A percentile compares a stretch with the other conserved stretches of the same genome.
phyloP scores from a whole-genome alignment of 1,140 invertebrate genomes.

The Caenorhabditis tropicalis region DNA sequence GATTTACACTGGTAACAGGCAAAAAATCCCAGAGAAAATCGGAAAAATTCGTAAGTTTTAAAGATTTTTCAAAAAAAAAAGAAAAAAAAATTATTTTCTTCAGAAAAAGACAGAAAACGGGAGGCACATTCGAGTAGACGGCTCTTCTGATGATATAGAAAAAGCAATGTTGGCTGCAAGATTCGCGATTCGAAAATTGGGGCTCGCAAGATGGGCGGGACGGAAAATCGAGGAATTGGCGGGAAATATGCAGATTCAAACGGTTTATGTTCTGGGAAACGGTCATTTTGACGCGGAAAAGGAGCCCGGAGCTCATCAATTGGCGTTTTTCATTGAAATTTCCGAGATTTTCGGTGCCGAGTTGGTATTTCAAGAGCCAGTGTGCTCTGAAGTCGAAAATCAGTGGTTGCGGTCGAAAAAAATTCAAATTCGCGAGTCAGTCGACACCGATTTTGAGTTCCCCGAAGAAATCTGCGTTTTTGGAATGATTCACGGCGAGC shows the following conservation, averaged over 20 bases:
- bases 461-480: neutral
- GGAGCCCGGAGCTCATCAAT: constrained; percentile 44
- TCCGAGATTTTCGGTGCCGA: neutral
- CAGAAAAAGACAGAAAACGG: constrained; percentile 11
- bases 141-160: neutral
- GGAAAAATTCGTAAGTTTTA: neutral
- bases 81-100: neutral
- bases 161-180: neutral
- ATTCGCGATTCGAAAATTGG: neutral
- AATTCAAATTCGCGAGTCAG: neutral
- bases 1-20: constrained; percentile 42
- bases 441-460: neutral
- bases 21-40: neutral
- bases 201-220: neutral
- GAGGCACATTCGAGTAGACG: neutral
- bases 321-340: constrained; percentile 22
- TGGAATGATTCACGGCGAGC: constrained; percentile 42
- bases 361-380: constrained; percentile 39
- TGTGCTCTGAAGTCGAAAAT: neutral
- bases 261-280: constrained; percentile 39
- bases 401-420: neutral
- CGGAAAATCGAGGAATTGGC: neutral
- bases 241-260: neutral
- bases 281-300: constrained; percentile 36
- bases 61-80: neutral